Percentiles rank a stretch among this genome's conserved stretches.
These are phyloP conservation scores for Chaetodon auriga DNA, from an alignment of 2,113 vertebrate genomes.

Conservation along the genomic window DNA sequence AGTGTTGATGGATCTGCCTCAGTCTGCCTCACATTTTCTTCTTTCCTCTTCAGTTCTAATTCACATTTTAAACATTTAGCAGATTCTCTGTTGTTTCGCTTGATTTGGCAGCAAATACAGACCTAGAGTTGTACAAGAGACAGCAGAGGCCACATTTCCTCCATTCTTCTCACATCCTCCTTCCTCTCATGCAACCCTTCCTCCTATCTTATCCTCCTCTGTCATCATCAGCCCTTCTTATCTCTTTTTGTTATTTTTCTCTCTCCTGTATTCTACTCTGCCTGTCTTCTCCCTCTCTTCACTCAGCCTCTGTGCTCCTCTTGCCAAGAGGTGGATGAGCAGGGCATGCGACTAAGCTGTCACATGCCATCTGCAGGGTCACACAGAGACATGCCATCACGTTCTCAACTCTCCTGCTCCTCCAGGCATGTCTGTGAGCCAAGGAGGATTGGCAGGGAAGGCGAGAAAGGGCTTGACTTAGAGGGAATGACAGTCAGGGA, in stretches of 20 bases:
- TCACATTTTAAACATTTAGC: not conserved
- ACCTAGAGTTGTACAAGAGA: not conserved
- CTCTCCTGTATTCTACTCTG: conserved; percentile 9
- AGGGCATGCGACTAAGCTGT: conserved; percentile 64
- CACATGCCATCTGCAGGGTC: conserved; percentile 73
- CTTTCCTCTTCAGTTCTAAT: not conserved
- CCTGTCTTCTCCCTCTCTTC: not conserved
- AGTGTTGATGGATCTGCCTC: not conserved
- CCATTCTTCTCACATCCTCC: not conserved
- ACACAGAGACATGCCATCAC: conserved; percentile 43
- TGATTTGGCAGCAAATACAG: not conserved
- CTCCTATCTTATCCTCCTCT: conserved; percentile 9
- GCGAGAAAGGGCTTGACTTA: conserved; percentile 27
- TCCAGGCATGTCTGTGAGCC: conserved; percentile 32
- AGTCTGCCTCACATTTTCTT: not conserved
- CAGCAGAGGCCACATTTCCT: not conserved
- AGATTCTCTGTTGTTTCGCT: not conserved
- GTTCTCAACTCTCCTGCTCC: conserved; percentile 51
- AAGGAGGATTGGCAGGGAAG: conserved; percentile 50
- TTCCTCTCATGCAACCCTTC: not conserved
- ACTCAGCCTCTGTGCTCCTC: conserved; percentile 12
- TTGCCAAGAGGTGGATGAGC: conserved; percentile 64
- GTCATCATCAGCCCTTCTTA: not conserved
- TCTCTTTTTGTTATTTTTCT: conserved; percentile 12
- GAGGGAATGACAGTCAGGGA: conserved; percentile 20